Evolutionary conservation across 2,888 invertebrate genomes (phyloP), one percentile per base, ranked within the genome.

Genomic region (Dromius quadrimaculatus): DNA sequence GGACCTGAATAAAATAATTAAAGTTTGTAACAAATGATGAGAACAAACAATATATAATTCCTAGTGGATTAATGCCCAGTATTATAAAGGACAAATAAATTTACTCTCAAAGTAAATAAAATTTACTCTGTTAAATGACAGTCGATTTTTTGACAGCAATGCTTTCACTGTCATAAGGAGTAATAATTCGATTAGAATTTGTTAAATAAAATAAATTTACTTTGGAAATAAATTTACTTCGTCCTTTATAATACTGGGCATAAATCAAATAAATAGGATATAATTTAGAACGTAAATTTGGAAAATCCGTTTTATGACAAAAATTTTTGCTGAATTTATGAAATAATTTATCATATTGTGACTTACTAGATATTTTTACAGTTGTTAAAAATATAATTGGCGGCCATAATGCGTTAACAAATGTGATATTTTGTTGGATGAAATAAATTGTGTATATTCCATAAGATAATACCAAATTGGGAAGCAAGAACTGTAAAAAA

Each of bases 301-400:
- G 59, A 59, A 59, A 59, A 17, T 59, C 59, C 59, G 15, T 34
- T 36, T 36, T 59, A 59, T 19, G 11, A 54, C 23, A 28, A 5
- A 11, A 47, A 47, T 13, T 9, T 8, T 47, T 5, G 13, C 6
- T 22, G 13, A 47, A 47, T 22, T 5, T 11, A 11, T 22, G 11
- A 47, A 20, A 2, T n/a, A 41, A 41, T 28, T 28, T 28, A 28
- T 17, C n/a, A 45, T 54, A 13, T 54, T 23, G 28, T 54, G 20
- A 70, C 61, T 70, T 70, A 70, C 70, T 47, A 23, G 13, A 62
- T 62, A 70, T 36, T 70, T 61, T 70, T 17, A 50, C 36, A 4
- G 50, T 50, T 32, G 62, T 38, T 20, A 70, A 8, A 11, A 50
- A 62, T 6, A 70, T 38, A 2, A 70, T 22, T 17, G 70, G 70